Conservation (phyloP, 2,888 invertebrate genomes). For the Zygothrica quintamaculata region DNA sequence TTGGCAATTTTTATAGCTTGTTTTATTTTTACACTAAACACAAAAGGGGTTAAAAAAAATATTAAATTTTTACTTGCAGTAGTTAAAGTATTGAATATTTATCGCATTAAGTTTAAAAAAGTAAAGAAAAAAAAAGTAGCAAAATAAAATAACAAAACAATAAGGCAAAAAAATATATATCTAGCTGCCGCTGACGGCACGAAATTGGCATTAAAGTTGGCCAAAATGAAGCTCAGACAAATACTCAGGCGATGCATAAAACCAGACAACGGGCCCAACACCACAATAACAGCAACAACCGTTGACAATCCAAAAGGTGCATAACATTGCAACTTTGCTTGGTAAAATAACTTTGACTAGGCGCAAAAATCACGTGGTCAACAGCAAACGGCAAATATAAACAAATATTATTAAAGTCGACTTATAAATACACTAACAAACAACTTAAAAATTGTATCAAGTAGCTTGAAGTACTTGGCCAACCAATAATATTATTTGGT, state of each 20-base stretch:
- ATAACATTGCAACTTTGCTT: conserved; percentile 44
- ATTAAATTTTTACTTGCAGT: too few relatives aligned
- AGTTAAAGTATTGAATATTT: conserved; percentile 34
- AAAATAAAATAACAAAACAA: conserved; percentile 30
- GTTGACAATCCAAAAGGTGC: conserved; percentile 37
- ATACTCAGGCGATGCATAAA: conserved; percentile 50
- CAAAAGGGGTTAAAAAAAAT: conserved; percentile 7
- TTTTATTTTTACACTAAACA: neutral
- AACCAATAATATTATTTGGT: too few relatives aligned
- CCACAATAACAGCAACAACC: conserved; percentile 31
- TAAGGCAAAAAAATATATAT: conserved; percentile 18
- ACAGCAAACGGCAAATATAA: conserved; percentile 30
- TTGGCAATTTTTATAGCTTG: conserved; percentile 5
- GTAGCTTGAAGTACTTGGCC: too few relatives aligned
- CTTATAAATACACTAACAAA: too few relatives aligned
- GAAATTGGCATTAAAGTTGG: conserved; percentile 76
- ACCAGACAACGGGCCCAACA: conserved; percentile 45
- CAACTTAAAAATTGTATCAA: too few relatives aligned
- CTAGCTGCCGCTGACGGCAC: conserved; percentile 60
- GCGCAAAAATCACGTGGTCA: conserved; percentile 70
- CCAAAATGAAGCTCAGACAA: conserved; percentile 46
- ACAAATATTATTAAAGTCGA: neutral
- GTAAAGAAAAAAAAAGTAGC: conserved; percentile 12
- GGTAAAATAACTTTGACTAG: conserved; percentile 46
- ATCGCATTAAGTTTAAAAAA: too few relatives aligned